A percentile compares a stretch with the other conserved stretches of the same genome.
Conservation (phyloP, 2,113 vertebrate genomes). For the Grallaria varia region DNA sequence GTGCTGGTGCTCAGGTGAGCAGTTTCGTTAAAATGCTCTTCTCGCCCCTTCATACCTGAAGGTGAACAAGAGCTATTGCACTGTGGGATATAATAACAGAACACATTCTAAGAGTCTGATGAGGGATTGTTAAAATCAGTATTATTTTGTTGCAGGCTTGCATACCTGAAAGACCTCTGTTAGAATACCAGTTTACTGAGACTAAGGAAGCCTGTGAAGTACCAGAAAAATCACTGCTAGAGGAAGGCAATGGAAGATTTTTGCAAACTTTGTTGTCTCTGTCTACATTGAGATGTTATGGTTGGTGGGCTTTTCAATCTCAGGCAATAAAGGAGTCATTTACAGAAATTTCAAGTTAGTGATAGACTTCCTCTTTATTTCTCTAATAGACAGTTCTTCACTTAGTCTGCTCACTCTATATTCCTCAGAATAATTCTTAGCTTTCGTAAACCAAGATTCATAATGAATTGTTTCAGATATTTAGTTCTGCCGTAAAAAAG, state of each 20-base stretch:
- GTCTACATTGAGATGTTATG: not conserved
- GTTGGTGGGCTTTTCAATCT: not conserved
- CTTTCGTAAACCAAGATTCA: constrained; percentile 2
- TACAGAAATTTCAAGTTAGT: not conserved
- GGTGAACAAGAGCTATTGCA: not conserved
- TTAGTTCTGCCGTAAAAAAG: constrained; percentile 13
- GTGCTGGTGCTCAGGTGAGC: not conserved
- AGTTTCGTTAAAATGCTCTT: not conserved
- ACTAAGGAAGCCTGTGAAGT: not conserved
- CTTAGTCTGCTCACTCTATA: not conserved
- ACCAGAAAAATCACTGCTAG: not conserved
- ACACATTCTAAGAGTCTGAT: not conserved
- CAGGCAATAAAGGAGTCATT: not conserved
- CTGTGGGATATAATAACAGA: not conserved
- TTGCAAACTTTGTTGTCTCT: not conserved
- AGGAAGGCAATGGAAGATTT: not conserved
- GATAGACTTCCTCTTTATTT: not conserved
- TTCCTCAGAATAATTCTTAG: constrained; percentile 29
- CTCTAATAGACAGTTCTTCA: not conserved
- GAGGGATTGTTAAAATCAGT: not conserved
- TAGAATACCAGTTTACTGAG: not conserved
- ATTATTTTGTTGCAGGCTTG: not conserved
- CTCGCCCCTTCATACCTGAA: not conserved
- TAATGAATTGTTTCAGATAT: constrained; percentile 22
- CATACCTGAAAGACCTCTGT: not conserved